phyloP scores from a whole-genome alignment of 2,797 vertebrate species.

The Gobio occitaniae region DNA sequence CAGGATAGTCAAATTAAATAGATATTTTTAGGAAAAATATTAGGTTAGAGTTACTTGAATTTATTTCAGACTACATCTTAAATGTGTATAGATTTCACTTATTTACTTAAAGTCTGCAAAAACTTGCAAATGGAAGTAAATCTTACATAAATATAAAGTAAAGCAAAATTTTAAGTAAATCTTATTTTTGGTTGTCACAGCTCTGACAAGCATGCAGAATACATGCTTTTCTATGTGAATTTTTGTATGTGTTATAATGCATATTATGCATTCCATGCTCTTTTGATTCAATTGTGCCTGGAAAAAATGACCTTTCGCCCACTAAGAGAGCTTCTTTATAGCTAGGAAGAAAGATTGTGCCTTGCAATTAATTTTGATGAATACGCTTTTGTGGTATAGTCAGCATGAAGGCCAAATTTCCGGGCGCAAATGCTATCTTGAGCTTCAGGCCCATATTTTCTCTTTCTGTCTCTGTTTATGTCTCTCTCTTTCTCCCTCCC shows the following conservation, averaged over 20 bases:
- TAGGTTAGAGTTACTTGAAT: not conserved
- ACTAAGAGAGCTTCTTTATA: constrained; percentile 19
- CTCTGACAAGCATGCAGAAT: not conserved
- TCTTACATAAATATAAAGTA: too few species aligned
- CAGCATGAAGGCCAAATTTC: constrained; percentile 46
- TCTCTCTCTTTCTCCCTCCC: constrained; percentile 34
- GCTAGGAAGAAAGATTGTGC: constrained; percentile 1
- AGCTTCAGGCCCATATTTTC: constrained; percentile 37
- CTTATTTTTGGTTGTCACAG: not conserved
- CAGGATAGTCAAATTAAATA: not conserved
- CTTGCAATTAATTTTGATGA: constrained; percentile 45
- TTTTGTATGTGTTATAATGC: constrained; percentile 66
- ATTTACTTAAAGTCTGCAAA: not conserved
- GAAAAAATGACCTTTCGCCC: constrained; percentile 32
- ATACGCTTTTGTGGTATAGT: constrained; percentile 30
- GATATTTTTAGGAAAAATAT: not conserved
- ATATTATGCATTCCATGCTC: constrained; percentile 30
- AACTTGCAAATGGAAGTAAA: not conserved
- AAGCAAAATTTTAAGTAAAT: not conserved
- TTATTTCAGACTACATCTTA: not conserved
- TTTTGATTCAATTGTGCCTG: constrained; percentile 34
- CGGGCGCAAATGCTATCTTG: constrained; percentile 35
- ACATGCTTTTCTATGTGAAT: not conserved
- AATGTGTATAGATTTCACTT: not conserved
- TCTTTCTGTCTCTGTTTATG: constrained; percentile 28